A percentile compares a stretch with the other conserved stretches of the same genome.
These are phyloP conservation scores for Dasypolia templi DNA, from an alignment of 2,888 invertebrate genomes.

Conservation along the genomic window DNA sequence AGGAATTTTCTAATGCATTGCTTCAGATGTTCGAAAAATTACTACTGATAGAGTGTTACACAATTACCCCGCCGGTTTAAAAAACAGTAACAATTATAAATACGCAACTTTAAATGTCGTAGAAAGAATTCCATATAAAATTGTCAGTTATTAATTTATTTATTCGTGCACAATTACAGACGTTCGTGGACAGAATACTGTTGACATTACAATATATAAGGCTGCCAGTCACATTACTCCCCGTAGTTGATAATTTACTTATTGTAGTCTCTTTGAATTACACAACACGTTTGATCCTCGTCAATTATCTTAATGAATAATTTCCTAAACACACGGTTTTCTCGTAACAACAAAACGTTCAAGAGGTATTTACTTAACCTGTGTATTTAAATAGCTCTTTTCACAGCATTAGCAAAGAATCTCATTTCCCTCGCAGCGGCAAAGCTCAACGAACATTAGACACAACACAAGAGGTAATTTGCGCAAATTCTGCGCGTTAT, in stretches of 20 bases:
- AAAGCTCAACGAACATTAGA: constrained; percentile 40
- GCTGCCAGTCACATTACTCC: too few relatives aligned
- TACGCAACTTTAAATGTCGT: constrained; percentile 40
- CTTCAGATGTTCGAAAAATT: too few relatives aligned
- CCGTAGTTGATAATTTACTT: constrained; percentile 18
- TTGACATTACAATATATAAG: too few relatives aligned
- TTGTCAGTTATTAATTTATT: background rate
- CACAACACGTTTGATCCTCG: constrained; percentile 33
- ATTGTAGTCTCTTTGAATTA: constrained; percentile 40
- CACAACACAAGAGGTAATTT: constrained; percentile 72
- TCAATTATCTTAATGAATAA: constrained; percentile 40
- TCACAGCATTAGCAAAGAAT: constrained; percentile 56
- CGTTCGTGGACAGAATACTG: too few relatives aligned
- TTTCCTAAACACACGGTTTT: constrained; percentile 6
- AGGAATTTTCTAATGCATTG: too few relatives aligned
- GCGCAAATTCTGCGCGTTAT: constrained; percentile 75
- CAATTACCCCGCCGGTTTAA: too few relatives aligned
- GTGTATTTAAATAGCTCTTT: constrained; percentile 52
- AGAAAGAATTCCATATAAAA: constrained; percentile 28
- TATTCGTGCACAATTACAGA: too few relatives aligned
- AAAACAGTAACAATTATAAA: constrained; percentile 15
- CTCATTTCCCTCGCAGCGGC: constrained; percentile 62
- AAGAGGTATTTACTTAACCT: constrained; percentile 42
- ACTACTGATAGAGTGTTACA: too few relatives aligned
- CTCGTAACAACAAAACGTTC: constrained; percentile 36